phyloP scores from a whole-genome alignment of 1,140 invertebrate species.

The Bombus soroeensis region DNA sequence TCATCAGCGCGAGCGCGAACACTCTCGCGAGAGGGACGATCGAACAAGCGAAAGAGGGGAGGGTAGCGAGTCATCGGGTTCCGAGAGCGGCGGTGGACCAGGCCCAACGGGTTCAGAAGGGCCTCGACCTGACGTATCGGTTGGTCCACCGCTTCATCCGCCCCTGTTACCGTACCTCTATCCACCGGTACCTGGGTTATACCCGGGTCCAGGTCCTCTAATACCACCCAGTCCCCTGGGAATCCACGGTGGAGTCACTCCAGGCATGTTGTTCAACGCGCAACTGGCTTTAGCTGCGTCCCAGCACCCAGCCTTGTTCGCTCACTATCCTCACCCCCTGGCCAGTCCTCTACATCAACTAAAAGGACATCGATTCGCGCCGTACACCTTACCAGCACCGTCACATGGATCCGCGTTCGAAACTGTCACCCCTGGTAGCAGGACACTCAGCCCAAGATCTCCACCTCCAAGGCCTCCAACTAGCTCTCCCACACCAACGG shows the following conservation, averaged over 20 bases:
- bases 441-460: slow-evolving; percentile 87
- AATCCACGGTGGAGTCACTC: slow-evolving; percentile 86
- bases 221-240: slow-evolving; percentile 87
- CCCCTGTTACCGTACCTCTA: slow-evolving; percentile 94
- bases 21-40: slow-evolving; percentile 79
- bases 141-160: slow-evolving; percentile 93
- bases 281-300: slow-evolving; percentile 90
- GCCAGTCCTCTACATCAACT: slow-evolving; percentile 83
- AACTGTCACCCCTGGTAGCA: slow-evolving; percentile 89
- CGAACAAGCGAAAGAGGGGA: slow-evolving; percentile 80
- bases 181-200: slow-evolving; percentile 89
- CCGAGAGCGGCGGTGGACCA: slow-evolving; percentile 83
- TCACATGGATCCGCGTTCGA: slow-evolving; percentile 91
- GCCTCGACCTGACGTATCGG: slow-evolving; percentile 92
- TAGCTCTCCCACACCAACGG: slow-evolving; percentile 84
- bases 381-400: slow-evolving; percentile 90
- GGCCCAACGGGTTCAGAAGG: slow-evolving; percentile 85
- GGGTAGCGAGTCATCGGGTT: slow-evolving; percentile 81
- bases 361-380: slow-evolving; percentile 90
- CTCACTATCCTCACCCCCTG: slow-evolving; percentile 85
- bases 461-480: slow-evolving; percentile 85
- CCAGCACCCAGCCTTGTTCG: slow-evolving; percentile 89
- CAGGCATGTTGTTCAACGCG: slow-evolving; percentile 91
- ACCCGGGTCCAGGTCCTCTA: slow-evolving; percentile 87
- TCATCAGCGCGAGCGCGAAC: slow-evolving; percentile 80